These are phyloP conservation scores for Pipra filicauda DNA, from an alignment of 2,113 vertebrate species.

Conservation along the genomic window DNA sequence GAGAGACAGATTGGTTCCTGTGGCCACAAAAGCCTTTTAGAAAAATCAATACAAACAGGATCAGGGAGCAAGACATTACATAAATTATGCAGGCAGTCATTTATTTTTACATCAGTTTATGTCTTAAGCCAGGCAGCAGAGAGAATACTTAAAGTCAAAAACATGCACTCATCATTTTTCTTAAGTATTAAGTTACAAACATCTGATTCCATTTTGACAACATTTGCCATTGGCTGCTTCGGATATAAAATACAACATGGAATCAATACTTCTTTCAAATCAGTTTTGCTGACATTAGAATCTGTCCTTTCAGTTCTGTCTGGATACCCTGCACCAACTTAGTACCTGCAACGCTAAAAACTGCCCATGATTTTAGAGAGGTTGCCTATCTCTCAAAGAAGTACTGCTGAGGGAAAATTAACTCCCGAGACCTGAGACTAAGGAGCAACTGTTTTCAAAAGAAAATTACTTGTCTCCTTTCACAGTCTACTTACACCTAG, in stretches of 20 bases:
- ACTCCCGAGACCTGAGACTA: not conserved
- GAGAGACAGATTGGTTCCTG: constrained; percentile 99
- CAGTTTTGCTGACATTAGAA: constrained; percentile 79
- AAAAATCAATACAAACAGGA: constrained; percentile 98
- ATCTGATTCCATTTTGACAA: constrained; percentile 97
- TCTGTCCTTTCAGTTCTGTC: constrained; percentile 57
- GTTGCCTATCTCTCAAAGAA: not conserved
- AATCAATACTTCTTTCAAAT: constrained; percentile 81
- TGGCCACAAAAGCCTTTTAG: constrained; percentile 99
- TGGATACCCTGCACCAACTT: constrained; percentile 37
- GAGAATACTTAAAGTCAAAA: constrained; percentile 82
- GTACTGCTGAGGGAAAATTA: not conserved
- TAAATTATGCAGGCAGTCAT: constrained; percentile 97
- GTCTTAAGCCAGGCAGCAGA: constrained; percentile 80
- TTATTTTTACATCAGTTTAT: constrained; percentile 87
- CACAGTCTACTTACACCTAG: not conserved
- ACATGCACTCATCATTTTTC: constrained; percentile 93
- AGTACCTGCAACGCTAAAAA: constrained; percentile 2
- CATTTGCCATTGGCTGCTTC: constrained; percentile 80
- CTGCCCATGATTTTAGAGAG: not conserved
- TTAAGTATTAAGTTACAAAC: constrained; percentile 95
- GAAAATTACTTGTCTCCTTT: not conserved
- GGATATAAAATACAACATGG: constrained; percentile 77
- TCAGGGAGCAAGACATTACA: constrained; percentile 89
- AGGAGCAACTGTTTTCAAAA: not conserved